Evolutionary conservation across 2,797 vertebrate species (phyloP).

Genomic region (Tympanoctomys barrerae): DNA sequence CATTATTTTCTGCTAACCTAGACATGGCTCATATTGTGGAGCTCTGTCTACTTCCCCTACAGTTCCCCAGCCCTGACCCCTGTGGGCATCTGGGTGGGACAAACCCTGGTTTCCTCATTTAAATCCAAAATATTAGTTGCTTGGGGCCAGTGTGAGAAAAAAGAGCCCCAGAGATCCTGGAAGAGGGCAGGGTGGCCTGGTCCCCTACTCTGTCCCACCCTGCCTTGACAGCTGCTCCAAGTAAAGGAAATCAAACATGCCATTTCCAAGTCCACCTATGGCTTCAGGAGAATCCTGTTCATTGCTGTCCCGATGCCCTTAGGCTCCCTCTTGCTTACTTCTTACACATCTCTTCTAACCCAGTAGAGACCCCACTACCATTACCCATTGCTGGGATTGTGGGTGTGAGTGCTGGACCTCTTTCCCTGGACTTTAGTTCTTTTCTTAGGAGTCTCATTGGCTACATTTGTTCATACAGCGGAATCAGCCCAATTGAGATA

Average conservation of each 20-base stretch:
- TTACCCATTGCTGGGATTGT: too few relatives aligned
- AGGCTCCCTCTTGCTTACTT: background rate
- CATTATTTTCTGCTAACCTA: too few relatives aligned
- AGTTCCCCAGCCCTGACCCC: too few relatives aligned
- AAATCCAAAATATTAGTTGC: accelerated
- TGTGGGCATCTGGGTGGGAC: accelerated
- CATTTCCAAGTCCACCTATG: background rate
- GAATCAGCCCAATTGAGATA: accelerated
- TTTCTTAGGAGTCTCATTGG: background rate
- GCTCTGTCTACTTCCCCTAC: background rate
- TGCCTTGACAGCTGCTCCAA: background rate
- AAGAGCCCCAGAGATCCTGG: background rate
- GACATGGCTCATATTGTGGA: too few relatives aligned
- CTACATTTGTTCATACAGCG: background rate
- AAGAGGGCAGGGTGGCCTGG: too few relatives aligned
- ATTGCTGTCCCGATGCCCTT: too few relatives aligned
- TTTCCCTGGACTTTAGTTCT: background rate
- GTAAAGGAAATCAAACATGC: background rate
- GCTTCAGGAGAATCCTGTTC: background rate
- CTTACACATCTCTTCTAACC: too few relatives aligned
- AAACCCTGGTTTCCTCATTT: accelerated
- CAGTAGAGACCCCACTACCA: background rate
- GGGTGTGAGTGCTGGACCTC: background rate
- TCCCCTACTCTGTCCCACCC: background rate
- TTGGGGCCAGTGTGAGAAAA: too few relatives aligned